Evolutionary conservation across 2,888 invertebrate genomes (phyloP).

Genomic region (Drosophila ustulata): DNA sequence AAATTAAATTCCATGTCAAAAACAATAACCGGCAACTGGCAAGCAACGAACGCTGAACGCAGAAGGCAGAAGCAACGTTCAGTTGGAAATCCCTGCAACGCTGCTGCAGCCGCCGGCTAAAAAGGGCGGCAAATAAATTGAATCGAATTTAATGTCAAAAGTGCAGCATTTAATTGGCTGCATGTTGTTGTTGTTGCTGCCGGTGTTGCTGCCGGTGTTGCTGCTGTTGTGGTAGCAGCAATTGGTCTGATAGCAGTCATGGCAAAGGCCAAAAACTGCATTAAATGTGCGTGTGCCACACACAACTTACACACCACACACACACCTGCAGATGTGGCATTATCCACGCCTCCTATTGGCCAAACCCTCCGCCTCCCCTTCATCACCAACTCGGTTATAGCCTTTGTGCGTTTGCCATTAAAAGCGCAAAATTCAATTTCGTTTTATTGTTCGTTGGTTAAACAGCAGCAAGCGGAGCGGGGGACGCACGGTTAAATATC

Average conservation of each 20-base stretch:
- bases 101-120: conserved; percentile 47
- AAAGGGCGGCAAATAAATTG: conserved; percentile 68
- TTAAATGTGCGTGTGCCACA: conserved; percentile 34
- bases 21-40: conserved; percentile 66
- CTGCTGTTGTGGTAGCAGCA: conserved; percentile 16
- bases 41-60: conserved; percentile 15
- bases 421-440: conserved; percentile 80
- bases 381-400: conserved; percentile 24
- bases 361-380: background rate
- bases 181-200: conserved; percentile 45
- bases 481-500: conserved; percentile 30
- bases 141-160: conserved; percentile 79
- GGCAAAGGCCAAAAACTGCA: conserved; percentile 52
- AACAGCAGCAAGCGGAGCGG: conserved; percentile 49
- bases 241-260: conserved; percentile 20
- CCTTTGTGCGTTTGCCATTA: conserved; percentile 71
- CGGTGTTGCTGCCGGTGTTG: conserved; percentile 17
- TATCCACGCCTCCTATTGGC: conserved; percentile 20
- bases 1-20: conserved; percentile 77
- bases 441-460: conserved; percentile 77
- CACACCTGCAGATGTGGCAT: conserved; percentile 36
- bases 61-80: conserved; percentile 18
- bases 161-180: conserved; percentile 78
- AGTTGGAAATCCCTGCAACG: conserved; percentile 33
- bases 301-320: conserved; percentile 23